A percentile compares a stretch with the other conserved stretches of the same genome.
phyloP scores from a whole-genome alignment of 2,797 vertebrate species.

The Intellagama lesueurii region DNA sequence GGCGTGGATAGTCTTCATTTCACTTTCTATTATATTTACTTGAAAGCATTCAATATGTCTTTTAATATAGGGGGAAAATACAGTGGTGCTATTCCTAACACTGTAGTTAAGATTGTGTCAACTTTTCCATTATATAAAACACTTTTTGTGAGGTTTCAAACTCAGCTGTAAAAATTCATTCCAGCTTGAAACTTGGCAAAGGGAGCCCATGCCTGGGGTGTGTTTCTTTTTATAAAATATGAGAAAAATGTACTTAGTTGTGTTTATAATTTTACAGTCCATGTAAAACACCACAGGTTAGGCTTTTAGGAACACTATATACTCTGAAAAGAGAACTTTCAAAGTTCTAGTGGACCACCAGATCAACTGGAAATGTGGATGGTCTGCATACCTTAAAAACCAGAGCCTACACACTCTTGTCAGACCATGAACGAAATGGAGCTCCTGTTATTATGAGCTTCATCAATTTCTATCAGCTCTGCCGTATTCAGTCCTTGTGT shows the following conservation, averaged over 20 bases:
- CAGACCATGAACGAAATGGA: slow-evolving; percentile 1
- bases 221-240: slow-evolving; percentile 56
- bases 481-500: background rate
- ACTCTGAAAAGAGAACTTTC: slow-evolving; percentile 40
- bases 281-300: slow-evolving; percentile 35
- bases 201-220: slow-evolving; percentile 33
- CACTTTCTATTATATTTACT: slow-evolving; percentile 26
- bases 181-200: slow-evolving; percentile 56
- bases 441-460: background rate
- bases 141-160: slow-evolving; percentile 63
- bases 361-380: slow-evolving; percentile 24
- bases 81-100: slow-evolving; percentile 46
- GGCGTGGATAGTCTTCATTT: slow-evolving; percentile 35
- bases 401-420: background rate
- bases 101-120: slow-evolving; percentile 61
- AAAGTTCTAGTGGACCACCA: slow-evolving; percentile 19
- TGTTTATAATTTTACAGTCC: slow-evolving; percentile 39
- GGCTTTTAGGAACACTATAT: slow-evolving; percentile 8
- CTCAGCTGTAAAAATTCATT: slow-evolving; percentile 58
- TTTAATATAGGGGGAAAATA: slow-evolving; percentile 55
- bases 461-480: background rate
- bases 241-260: slow-evolving; percentile 18
- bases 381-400: background rate
- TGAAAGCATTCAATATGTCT: slow-evolving; percentile 44
- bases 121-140: slow-evolving; percentile 68